Conservation (phyloP, 1,140 invertebrate genomes). For the Hyles euphorbiae region DNA sequence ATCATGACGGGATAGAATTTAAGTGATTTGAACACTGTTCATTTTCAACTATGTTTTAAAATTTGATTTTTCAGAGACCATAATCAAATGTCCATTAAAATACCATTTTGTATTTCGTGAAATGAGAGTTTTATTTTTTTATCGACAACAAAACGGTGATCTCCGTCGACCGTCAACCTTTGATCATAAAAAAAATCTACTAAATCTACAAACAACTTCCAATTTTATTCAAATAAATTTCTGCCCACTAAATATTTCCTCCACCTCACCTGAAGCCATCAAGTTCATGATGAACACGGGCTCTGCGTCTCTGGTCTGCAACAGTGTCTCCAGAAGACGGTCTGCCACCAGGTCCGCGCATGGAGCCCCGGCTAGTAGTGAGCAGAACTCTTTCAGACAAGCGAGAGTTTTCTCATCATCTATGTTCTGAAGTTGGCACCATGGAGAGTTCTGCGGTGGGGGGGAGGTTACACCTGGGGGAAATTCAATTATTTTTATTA, state of each 20-base stretch:
- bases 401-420: constrained; percentile 54
- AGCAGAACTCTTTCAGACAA: constrained; percentile 72
- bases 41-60: background rate
- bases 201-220: too few species aligned
- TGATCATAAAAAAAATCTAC: too few species aligned
- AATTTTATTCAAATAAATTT: too few species aligned
- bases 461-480: background rate
- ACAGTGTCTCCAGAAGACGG: constrained; percentile 76
- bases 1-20: too few species aligned
- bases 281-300: constrained; percentile 45
- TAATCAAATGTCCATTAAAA: too few species aligned
- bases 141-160: too few species aligned
- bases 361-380: constrained; percentile 71
- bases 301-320: constrained; percentile 23
- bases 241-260: too few species aligned
- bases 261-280: constrained; percentile 33
- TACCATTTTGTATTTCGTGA: too few species aligned
- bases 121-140: too few species aligned
- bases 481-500: too few species aligned
- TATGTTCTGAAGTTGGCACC: constrained; percentile 77
- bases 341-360: constrained; percentile 76
- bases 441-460: constrained; percentile 52
- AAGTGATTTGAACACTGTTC: too few species aligned
- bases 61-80: background rate
- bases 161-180: too few species aligned